phyloP scores from a whole-genome alignment of 2,797 vertebrate genomes.

The Ammospiza maritima region DNA sequence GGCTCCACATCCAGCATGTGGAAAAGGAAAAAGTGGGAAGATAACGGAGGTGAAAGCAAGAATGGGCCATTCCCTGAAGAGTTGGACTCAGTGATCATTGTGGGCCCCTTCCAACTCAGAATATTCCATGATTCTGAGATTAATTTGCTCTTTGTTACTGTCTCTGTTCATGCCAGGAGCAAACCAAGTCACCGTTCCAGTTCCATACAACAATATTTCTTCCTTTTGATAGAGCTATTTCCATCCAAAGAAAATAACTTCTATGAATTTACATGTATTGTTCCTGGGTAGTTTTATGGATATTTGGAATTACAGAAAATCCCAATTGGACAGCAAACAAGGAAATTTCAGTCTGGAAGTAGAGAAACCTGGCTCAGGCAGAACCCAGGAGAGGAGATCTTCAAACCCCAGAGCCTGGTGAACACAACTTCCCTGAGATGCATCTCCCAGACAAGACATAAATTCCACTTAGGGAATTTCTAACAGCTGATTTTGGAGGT shows the following conservation, averaged over 20 bases:
- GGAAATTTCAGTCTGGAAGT: not conserved
- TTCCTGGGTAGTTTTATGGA: not conserved
- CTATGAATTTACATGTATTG: not conserved
- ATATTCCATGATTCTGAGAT: not conserved
- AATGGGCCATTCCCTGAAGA: not conserved
- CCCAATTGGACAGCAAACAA: rapidly evolving
- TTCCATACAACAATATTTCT: not conserved
- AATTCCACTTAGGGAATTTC: not conserved
- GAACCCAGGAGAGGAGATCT: not conserved
- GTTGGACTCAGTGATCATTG: rapidly evolving
- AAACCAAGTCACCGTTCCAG: not conserved
- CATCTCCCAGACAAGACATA: not conserved
- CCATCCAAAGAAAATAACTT: not conserved
- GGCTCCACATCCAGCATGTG: not conserved
- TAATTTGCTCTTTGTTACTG: not conserved
- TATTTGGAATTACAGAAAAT: not conserved
- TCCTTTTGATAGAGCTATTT: not conserved
- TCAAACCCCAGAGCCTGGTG: not conserved
- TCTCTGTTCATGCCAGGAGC: not conserved
- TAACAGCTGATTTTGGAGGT: not conserved
- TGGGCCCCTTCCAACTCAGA: not conserved
- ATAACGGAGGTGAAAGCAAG: not conserved
- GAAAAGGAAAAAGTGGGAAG: not conserved
- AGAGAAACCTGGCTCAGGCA: not conserved
- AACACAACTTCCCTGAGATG: not conserved